Base-by-base conservation (phyloP, 2,113 vertebrate genomes). In the Tragelaphus strepsiceros region DNA sequence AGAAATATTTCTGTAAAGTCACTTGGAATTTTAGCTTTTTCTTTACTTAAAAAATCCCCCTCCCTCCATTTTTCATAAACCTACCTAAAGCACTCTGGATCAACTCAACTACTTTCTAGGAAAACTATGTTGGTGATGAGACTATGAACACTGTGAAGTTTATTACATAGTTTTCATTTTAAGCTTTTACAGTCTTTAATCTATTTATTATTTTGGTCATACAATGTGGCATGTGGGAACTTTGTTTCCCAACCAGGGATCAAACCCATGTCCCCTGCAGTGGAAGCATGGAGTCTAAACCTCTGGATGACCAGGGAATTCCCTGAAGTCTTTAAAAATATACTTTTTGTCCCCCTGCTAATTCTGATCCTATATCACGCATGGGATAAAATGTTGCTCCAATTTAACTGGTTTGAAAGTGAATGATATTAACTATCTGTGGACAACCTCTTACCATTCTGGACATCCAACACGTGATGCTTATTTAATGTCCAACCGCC, bases 401-500 rank as follows among this genome's bases (percentile, higher is more conserved):
- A 7, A 1, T 61, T 14, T n/a, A 2, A 24, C 16, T 39, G 11
- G 14, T 1, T 15, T 3, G 59, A 53, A 83, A n/a, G 1, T 32
- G 19, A 67, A 21, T 2, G 5, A 19, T 3, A 2, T 7, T 6
- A 35, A 49, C 21, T 17, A 7, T 32, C 46, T 4, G 6, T 2
- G 88, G 94, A 83, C 17, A 2, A 95, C 96, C 14, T 39, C 99
- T 99, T 99, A 99, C 99, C 99, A 10, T 99, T 99, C 98, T 99
- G 99, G 64, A 99, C 98, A 90, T 99, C 99, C 98, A 99, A 26
- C 2, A 99, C 98, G 59, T 99, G 99, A 97, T 99, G 99, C 56
- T 99, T 99, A 98, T 99, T 99, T 93, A 99, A 49, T 0, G 99
- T 99, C 99, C 99, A 99, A 1, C 99, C 99, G 30, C 99, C 99